Percentiles rank a stretch among this genome's conserved stretches.
Conservation (phyloP, 2,797 vertebrate genomes). For the Champsocephalus gunnari region DNA sequence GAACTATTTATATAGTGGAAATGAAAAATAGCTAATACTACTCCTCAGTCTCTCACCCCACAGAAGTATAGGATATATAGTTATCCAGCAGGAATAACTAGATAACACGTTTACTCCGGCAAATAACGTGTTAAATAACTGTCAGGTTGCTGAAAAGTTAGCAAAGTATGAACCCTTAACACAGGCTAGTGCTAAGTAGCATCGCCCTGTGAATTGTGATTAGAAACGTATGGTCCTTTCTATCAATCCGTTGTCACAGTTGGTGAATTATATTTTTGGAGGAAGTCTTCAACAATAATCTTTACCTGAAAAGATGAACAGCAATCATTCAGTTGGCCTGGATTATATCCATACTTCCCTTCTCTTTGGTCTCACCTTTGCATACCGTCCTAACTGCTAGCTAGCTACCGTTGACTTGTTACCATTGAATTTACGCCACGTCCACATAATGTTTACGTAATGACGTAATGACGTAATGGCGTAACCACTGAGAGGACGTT, state of each 20-base stretch:
- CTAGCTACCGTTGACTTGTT: conserved; percentile 29
- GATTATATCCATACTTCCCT: conserved; percentile 63
- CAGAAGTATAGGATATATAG: background rate
- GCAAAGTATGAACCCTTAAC: background rate
- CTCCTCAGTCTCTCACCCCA: background rate
- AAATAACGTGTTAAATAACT: background rate
- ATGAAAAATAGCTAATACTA: background rate
- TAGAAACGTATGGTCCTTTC: conserved; percentile 7
- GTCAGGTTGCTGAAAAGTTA: background rate
- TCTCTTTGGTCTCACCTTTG: conserved; percentile 29
- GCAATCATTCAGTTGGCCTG: conserved; percentile 43
- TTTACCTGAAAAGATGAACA: conserved; percentile 62
- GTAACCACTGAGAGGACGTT: too few relatives aligned
- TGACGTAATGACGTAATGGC: conserved; percentile 67
- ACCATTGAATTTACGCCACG: conserved; percentile 79
- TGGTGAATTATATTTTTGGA: background rate
- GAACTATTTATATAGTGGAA: background rate
- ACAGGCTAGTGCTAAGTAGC: conserved; percentile 55
- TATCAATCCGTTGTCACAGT: background rate
- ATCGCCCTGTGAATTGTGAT: conserved; percentile 1
- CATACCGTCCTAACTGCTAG: conserved; percentile 30
- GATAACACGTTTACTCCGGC: background rate
- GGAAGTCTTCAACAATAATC: background rate
- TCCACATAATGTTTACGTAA: conserved; percentile 82
- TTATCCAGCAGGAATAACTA: background rate